These are phyloP conservation scores for Carabus problematicus DNA, from an alignment of 2,888 invertebrate species.

Conservation along the genomic window DNA sequence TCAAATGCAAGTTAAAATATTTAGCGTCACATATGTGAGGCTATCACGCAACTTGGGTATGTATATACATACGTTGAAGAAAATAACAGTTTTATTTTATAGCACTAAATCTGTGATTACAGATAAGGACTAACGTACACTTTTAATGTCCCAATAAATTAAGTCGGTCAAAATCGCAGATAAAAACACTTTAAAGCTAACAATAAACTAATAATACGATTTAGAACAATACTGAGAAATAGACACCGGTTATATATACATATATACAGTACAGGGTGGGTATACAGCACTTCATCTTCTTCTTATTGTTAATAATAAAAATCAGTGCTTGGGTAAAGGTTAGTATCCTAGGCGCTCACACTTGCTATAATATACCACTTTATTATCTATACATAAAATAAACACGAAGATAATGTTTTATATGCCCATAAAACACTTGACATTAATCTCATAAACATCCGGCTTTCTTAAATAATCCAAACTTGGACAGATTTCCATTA, in stretches of 20 bases:
- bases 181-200: conserved; percentile 28
- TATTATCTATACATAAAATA: conserved; percentile 36
- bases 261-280: background rate
- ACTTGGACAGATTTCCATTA: background rate
- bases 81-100: conserved; percentile 39
- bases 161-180: conserved; percentile 29
- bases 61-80: conserved; percentile 9
- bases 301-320: conserved; percentile 25
- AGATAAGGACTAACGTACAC: conserved; percentile 29
- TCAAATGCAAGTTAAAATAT: conserved; percentile 25
- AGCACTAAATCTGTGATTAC: conserved; percentile 23
- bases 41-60: conserved; percentile 9
- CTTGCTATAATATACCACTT: conserved; percentile 21
- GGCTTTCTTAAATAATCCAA: conserved; percentile 34
- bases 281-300: conserved; percentile 8
- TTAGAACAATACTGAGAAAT: conserved; percentile 4
- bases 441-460: conserved; percentile 39
- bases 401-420: conserved; percentile 35
- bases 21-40: conserved; percentile 1
- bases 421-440: conserved; percentile 35
- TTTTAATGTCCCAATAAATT: conserved; percentile 38
- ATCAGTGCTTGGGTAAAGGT: conserved; percentile 23
- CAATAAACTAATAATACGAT: background rate
- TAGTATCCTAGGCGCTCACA: conserved; percentile 24
- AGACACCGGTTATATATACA: background rate